A percentile compares a stretch with the other conserved stretches of the same genome.
These are phyloP conservation scores for Leptodactylus fuscus DNA, from an alignment of 2,113 vertebrate species.

Conservation along the genomic window DNA sequence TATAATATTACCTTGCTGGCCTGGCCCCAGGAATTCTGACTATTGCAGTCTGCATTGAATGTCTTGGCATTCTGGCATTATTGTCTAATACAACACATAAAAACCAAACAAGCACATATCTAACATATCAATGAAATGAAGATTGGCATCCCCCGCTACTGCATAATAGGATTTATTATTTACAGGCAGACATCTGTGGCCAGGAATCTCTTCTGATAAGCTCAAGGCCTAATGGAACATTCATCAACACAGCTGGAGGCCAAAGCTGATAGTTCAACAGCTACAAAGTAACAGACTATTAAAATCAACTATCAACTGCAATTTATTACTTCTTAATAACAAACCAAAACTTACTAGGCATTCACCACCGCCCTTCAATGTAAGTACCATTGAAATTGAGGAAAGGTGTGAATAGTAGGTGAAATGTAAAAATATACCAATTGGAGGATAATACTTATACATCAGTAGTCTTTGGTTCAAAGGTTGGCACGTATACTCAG, in stretches of 20 bases:
- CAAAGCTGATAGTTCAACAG: slow-evolving; percentile 47
- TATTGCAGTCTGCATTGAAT: neutral
- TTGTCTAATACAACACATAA: neutral
- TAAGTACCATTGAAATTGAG: slow-evolving; percentile 42
- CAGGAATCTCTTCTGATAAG: slow-evolving; percentile 55
- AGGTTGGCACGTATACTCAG: neutral
- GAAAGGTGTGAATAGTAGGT: slow-evolving; percentile 5
- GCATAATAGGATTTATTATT: slow-evolving; percentile 60
- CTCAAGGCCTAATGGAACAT: slow-evolving; percentile 55
- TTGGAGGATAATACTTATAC: neutral
- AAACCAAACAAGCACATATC: neutral
- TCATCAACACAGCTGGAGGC: slow-evolving; percentile 47
- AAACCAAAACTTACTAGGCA: slow-evolving; percentile 52
- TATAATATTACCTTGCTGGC: neutral
- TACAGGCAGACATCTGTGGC: slow-evolving; percentile 57
- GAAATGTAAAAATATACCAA: slow-evolving; percentile 15
- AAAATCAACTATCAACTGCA: slow-evolving; percentile 35
- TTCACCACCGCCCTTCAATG: slow-evolving; percentile 47
- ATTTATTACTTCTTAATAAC: slow-evolving; percentile 36
- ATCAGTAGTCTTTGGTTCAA: neutral
- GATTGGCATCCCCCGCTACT: slow-evolving; percentile 46
- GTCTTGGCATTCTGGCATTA: neutral
- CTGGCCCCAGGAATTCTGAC: neutral
- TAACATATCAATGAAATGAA: slow-evolving; percentile 31
- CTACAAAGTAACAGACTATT: slow-evolving; percentile 41